Evolutionary conservation across 64 coral and sea anemone genomes (phyloP).

Genomic region (Pachyseris speciosa): DNA sequence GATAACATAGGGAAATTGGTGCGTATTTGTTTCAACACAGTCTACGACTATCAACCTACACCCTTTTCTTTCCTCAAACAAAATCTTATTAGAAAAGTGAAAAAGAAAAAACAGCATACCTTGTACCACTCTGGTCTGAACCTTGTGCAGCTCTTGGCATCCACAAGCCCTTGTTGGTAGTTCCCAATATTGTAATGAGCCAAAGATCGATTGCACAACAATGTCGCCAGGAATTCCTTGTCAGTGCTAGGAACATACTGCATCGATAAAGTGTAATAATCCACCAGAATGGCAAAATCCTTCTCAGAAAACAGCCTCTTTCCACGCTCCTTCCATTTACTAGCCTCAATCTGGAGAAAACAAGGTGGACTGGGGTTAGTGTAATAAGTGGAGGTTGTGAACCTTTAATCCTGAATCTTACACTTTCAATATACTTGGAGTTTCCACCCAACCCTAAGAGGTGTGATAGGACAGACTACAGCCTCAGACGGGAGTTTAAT

Average conservation of each 20-base stretch:
- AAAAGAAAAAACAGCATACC: background rate
- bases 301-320: slow-evolving; percentile 70
- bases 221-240: slow-evolving; percentile 68
- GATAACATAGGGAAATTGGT: too few relatives aligned
- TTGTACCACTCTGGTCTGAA: slow-evolving; percentile 69
- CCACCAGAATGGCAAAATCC: slow-evolving; percentile 33
- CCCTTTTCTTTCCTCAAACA: background rate
- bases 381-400: too few relatives aligned
- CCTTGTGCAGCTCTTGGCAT: slow-evolving; percentile 61
- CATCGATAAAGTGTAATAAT: slow-evolving; percentile 72
- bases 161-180: slow-evolving; percentile 61
- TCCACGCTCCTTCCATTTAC: slow-evolving; percentile 74
- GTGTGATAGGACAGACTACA: too few relatives aligned
- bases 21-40: too few relatives aligned
- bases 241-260: slow-evolving; percentile 71
- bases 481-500: too few relatives aligned
- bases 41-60: too few relatives aligned
- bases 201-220: slow-evolving; percentile 70
- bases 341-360: slow-evolving; percentile 45
- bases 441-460: too few relatives aligned
- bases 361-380: background rate
- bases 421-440: too few relatives aligned
- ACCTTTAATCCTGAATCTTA: too few relatives aligned
- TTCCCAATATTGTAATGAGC: slow-evolving; percentile 64
- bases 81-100: background rate